Conservation (phyloP, 2,888 invertebrate species). For the Sarcophaga variegata region DNA sequence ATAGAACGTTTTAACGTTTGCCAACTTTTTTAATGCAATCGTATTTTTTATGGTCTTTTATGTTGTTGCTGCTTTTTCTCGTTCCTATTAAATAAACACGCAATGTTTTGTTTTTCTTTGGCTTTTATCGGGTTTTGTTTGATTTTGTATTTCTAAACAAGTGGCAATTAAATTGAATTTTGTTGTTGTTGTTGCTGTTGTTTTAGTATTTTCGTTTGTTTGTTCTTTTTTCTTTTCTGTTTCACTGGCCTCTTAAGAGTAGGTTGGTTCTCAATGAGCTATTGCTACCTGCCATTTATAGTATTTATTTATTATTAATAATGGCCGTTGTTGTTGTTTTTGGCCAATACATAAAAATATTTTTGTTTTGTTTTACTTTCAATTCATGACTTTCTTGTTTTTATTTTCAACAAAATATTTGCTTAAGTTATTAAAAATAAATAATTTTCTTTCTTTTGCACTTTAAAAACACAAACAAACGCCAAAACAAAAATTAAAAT, state of each 20-base stretch:
- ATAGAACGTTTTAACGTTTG: too few relatives aligned
- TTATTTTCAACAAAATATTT: constrained; percentile 18
- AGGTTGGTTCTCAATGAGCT: constrained; percentile 20
- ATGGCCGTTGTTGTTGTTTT: constrained; percentile 12
- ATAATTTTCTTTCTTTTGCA: constrained; percentile 11
- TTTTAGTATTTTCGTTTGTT: not conserved
- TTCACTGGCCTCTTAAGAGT: constrained; percentile 25
- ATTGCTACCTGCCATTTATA: not conserved
- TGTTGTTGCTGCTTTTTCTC: not conserved
- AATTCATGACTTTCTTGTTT: not conserved
- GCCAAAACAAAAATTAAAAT: not conserved
- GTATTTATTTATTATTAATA: not conserved
- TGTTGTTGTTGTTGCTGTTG: too few relatives aligned
- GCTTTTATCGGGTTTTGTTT: not conserved
- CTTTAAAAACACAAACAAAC: not conserved
- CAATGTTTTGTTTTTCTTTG: not conserved
- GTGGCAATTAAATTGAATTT: constrained; percentile 36
- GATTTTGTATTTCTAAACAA: constrained; percentile 18
- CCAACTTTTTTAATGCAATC: too few relatives aligned
- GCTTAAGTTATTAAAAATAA: constrained; percentile 8
- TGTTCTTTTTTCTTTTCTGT: constrained; percentile 23
- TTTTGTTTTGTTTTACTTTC: not conserved
- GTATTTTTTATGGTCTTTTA: not conserved
- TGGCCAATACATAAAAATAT: constrained; percentile 8
- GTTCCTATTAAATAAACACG: constrained; percentile 1